A percentile compares a stretch with the other conserved stretches of the same genome.
Evolutionary conservation across 2,888 invertebrate genomes (phyloP).

Genomic region (Apoda limacodes): DNA sequence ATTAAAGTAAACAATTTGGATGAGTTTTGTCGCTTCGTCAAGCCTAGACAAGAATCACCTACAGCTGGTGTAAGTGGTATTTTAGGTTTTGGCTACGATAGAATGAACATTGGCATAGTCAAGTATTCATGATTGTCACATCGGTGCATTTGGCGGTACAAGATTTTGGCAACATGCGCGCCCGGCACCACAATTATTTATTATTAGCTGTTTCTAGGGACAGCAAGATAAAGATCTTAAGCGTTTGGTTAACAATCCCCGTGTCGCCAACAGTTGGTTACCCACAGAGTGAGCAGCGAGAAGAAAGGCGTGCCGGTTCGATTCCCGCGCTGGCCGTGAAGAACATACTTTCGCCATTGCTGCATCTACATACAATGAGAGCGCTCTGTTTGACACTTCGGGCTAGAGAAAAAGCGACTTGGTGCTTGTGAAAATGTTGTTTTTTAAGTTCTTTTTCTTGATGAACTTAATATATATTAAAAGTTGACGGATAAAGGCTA

Average conservation of each 20-base stretch:
- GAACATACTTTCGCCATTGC: constrained; percentile 54
- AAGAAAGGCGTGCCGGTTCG: constrained; percentile 46
- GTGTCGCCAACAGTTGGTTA: constrained; percentile 19
- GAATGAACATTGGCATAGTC: neutral
- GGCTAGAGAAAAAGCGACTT: too few species aligned
- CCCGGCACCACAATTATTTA: neutral
- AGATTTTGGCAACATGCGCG: neutral
- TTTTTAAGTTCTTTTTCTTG: too few species aligned
- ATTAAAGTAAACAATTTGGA: too few species aligned
- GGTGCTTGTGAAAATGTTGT: too few species aligned
- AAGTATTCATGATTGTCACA: neutral
- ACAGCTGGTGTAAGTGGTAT: neutral
- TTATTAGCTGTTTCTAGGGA: too few species aligned
- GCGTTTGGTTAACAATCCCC: too few species aligned
- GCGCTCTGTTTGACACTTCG: too few species aligned
- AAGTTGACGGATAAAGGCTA: too few species aligned
- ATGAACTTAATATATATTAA: too few species aligned
- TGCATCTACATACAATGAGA: constrained; percentile 62
- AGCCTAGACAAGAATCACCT: too few species aligned
- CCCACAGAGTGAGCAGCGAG: constrained; percentile 28
- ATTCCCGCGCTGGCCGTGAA: constrained; percentile 38
- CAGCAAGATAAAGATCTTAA: too few species aligned
- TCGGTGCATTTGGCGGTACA: neutral
- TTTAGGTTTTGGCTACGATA: neutral
- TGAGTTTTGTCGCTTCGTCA: neutral